phyloP scores from a whole-genome alignment of 2,888 invertebrate species.

The Cremastinae sp. region DNA sequence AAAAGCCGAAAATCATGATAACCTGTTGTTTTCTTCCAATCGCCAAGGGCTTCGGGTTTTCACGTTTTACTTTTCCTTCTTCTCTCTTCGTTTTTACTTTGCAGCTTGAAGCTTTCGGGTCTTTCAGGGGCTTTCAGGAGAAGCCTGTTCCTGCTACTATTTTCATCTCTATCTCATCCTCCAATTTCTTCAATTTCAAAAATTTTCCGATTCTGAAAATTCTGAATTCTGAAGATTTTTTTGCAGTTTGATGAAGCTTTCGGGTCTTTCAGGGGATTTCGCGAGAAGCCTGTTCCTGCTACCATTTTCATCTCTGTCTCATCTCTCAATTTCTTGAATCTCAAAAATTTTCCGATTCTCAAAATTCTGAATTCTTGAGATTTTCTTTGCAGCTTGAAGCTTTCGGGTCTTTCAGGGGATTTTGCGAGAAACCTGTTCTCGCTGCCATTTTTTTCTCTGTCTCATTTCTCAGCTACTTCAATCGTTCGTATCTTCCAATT shows the following conservation, averaged over 20 bases:
- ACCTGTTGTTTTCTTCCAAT: constrained; percentile 53
- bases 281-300: constrained; percentile 30
- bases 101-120: constrained; percentile 53
- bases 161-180: not conserved
- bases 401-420: too few species aligned
- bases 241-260: not conserved
- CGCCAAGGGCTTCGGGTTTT: constrained; percentile 46
- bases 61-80: not conserved
- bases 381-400: not conserved
- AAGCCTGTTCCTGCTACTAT: constrained; percentile 28
- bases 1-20: constrained; percentile 44
- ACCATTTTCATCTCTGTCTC: constrained; percentile 11
- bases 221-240: not conserved
- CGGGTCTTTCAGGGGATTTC: constrained; percentile 1
- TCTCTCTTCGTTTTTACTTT: constrained; percentile 22
- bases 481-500: too few species aligned
- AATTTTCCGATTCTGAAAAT: too few species aligned
- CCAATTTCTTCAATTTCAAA: too few species aligned
- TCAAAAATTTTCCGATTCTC: too few species aligned
- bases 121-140: constrained; percentile 48
- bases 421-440: not conserved
- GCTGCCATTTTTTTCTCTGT: too few species aligned
- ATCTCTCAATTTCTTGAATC: too few species aligned
- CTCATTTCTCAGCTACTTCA: too few species aligned
- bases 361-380: too few species aligned